Percentiles rank a stretch among this genome's conserved stretches.
These are phyloP conservation scores for Papilio helenus DNA, from an alignment of 1,140 invertebrate genomes.

Conservation along the genomic window DNA sequence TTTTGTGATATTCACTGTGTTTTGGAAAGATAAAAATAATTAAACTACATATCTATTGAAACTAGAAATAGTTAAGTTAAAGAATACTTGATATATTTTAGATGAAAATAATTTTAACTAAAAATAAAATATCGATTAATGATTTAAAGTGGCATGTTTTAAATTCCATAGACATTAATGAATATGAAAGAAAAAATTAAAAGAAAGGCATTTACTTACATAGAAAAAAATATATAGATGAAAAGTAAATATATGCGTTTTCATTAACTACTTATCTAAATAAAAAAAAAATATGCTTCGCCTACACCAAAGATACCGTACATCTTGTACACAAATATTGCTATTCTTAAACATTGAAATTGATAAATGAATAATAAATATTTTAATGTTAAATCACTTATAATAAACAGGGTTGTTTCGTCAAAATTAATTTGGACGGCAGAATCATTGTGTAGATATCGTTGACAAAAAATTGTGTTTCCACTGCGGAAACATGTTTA, in stretches of 20 bases:
- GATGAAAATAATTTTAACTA: not conserved
- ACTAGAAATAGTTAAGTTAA: not conserved
- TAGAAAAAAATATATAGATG: constrained; percentile 6
- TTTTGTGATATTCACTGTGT: not conserved
- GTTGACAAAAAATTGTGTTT: not conserved
- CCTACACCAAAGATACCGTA: constrained; percentile 9
- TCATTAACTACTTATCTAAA: constrained; percentile 37
- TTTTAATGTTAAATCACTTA: constrained; percentile 14
- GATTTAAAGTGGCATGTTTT: not conserved
- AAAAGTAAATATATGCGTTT: constrained; percentile 23
- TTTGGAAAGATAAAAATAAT: not conserved
- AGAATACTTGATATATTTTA: not conserved
- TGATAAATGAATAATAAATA: constrained; percentile 24
- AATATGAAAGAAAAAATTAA: not conserved
- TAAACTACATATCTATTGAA: not conserved
- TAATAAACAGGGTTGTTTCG: constrained; percentile 25
- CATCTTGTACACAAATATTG: constrained; percentile 1
- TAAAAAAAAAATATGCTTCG: not conserved
- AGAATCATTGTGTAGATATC: not conserved
- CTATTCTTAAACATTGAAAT: not conserved
- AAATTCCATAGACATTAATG: not conserved
- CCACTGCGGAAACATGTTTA: not conserved
- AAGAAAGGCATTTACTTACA: constrained; percentile 6
- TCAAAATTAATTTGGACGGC: constrained; percentile 28
- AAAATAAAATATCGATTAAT: too few species aligned